A percentile compares a stretch with the other conserved stretches of the same genome.
These are phyloP conservation scores for Neuroscelio doddi DNA, from an alignment of 2,888 invertebrate species.

Conservation along the genomic window DNA sequence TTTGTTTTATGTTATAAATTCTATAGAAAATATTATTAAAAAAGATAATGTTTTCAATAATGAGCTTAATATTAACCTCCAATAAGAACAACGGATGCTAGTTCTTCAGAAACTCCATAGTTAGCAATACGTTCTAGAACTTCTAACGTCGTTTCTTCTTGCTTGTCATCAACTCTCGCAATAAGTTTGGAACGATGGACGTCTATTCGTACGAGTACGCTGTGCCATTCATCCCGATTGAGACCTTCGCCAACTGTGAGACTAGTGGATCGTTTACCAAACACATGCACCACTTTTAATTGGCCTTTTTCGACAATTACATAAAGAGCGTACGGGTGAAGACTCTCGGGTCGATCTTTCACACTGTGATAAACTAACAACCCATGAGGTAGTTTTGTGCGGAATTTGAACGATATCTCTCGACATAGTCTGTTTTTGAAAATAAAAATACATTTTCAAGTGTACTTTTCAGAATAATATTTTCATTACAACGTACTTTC, in stretches of 20 bases:
- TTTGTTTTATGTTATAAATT: too few relatives aligned
- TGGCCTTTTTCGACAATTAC: slow-evolving; percentile 94
- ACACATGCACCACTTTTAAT: slow-evolving; percentile 92
- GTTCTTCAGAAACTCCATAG: slow-evolving; percentile 89
- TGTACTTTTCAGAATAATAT: too few relatives aligned
- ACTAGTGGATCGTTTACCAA: slow-evolving; percentile 89
- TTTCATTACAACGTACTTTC: too few relatives aligned
- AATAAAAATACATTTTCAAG: neutral
- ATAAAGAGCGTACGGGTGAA: slow-evolving; percentile 92
- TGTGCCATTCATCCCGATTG: slow-evolving; percentile 93
- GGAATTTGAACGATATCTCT: slow-evolving; percentile 91
- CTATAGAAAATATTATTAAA: too few relatives aligned
- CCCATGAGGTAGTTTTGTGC: slow-evolving; percentile 90
- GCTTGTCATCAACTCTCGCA: slow-evolving; percentile 88
- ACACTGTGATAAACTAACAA: slow-evolving; percentile 92
- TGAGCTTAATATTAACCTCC: slow-evolving; percentile 89
- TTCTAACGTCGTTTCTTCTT: slow-evolving; percentile 86
- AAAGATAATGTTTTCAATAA: too few relatives aligned
- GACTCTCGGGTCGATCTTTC: slow-evolving; percentile 84
- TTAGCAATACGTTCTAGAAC: slow-evolving; percentile 88
- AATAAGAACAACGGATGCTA: slow-evolving; percentile 90
- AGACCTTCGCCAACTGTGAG: slow-evolving; percentile 90
- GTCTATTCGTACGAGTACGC: slow-evolving; percentile 89
- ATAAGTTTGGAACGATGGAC: slow-evolving; percentile 88
- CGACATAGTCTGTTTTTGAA: slow-evolving; percentile 80